A percentile compares a stretch with the other conserved stretches of the same genome.
These are phyloP conservation scores for Cardiocondyla obscurior DNA, from an alignment of 1,140 invertebrate genomes.

Conservation along the genomic window DNA sequence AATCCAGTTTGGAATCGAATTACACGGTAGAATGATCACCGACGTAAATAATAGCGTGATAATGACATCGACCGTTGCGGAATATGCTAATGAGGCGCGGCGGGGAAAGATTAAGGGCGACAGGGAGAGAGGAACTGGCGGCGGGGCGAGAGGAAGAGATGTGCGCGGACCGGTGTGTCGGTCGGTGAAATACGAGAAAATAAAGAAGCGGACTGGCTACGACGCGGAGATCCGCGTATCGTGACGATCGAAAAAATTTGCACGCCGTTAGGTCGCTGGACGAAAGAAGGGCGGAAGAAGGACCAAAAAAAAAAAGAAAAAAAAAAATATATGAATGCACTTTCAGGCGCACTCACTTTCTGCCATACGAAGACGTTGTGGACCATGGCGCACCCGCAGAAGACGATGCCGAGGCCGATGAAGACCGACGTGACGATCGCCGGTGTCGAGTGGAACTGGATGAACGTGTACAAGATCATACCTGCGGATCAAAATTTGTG, in stretches of 20 bases:
- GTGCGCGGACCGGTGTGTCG: constrained; percentile 22
- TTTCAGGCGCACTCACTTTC: constrained; percentile 86
- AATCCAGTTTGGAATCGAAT: constrained; percentile 60
- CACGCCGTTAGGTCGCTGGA: constrained; percentile 32
- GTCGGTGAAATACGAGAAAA: constrained; percentile 41
- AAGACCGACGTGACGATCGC: constrained; percentile 95
- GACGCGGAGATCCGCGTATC: constrained; percentile 37
- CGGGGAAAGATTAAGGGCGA: constrained; percentile 35
- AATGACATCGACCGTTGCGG: constrained; percentile 61
- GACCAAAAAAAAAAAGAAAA: background rate
- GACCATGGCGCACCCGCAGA: constrained; percentile 96
- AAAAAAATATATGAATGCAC: constrained; percentile 22
- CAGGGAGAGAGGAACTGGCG: constrained; percentile 6
- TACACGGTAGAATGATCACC: constrained; percentile 58
- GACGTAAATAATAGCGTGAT: constrained; percentile 62
- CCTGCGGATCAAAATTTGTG: constrained; percentile 86
- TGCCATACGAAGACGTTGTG: constrained; percentile 98
- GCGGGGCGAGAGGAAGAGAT: background rate
- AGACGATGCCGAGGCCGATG: constrained; percentile 94
- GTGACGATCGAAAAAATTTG: constrained; percentile 45
- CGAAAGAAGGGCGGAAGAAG: background rate
- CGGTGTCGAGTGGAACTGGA: constrained; percentile 95
- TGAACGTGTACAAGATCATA: constrained; percentile 95
- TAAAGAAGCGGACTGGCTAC: constrained; percentile 31
- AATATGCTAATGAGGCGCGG: constrained; percentile 59